Conservation (phyloP, 1,140 invertebrate species). For the Drosophila mayri region DNA sequence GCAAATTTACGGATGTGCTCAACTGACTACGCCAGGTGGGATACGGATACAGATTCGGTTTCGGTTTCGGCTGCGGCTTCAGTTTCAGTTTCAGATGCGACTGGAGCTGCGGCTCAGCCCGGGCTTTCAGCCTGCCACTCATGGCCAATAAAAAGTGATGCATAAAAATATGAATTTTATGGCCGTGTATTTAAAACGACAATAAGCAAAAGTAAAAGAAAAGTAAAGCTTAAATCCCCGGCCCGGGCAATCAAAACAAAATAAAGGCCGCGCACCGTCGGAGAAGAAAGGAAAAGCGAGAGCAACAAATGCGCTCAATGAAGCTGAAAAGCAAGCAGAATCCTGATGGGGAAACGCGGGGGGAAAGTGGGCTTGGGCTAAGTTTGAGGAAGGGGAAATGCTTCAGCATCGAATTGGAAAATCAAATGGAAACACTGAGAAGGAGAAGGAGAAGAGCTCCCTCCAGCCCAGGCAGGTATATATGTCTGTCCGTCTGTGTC, state of each 20-base stretch:
- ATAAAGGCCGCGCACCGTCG: constrained; percentile 22
- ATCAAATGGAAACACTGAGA: constrained; percentile 75
- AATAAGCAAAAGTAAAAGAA: constrained; percentile 58
- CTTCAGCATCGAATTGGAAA: constrained; percentile 68
- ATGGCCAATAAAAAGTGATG: constrained; percentile 73
- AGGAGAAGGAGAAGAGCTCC: constrained; percentile 11
- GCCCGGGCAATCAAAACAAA: constrained; percentile 47
- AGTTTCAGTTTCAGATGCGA: neutral
- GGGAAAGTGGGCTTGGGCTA: neutral
- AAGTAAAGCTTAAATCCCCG: constrained; percentile 40
- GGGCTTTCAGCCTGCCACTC: constrained; percentile 22
- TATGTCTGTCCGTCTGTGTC: constrained; percentile 24
- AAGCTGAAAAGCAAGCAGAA: constrained; percentile 68
- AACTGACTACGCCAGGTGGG: constrained; percentile 41
- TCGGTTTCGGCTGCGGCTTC: neutral
- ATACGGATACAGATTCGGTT: neutral
- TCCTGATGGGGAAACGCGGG: neutral
- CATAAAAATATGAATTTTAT: constrained; percentile 83
- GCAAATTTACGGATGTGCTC: constrained; percentile 48
- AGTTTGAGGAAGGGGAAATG: constrained; percentile 10
- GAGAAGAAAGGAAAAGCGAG: constrained; percentile 7
- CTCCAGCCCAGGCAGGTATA: constrained; percentile 23
- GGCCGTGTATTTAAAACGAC: constrained; percentile 77
- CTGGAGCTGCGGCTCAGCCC: neutral
- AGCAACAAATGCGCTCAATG: constrained; percentile 76